Evolutionary conservation across 2,888 invertebrate genomes (phyloP), one percentile per base, ranked within the genome.

Genomic region (Eupithecia centaureata): DNA sequence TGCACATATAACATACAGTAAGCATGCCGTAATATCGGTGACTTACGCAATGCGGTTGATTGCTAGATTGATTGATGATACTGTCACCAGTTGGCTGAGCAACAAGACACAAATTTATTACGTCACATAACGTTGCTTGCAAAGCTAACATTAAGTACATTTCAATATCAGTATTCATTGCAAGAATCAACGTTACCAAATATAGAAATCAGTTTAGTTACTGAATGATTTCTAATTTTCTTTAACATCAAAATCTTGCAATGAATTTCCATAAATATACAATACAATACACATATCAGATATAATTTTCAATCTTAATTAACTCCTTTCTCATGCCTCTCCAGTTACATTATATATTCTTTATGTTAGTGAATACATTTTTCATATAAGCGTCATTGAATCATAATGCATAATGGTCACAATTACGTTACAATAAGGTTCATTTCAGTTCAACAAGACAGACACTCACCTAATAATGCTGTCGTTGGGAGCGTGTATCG

Each of bases 21-120:
- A 88, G 88, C 89, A 88, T 87, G 88, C 88, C 83, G 81, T 83
- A 83, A 79, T 77, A 79, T 80, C 85, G 84, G 87, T 86, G 94
- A 97, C 97, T 97, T 97, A 97, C 97, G 96, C 97, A 94, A 97
- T 97, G 95, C 97, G 95, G 96, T 97, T 97, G 95, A 97, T 95
- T 94, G 97, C 96, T 94, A 97, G 96, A 95, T 97, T 97, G 95
- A 97, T 97, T 94, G 97, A 96, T 90, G 97, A 97, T 94, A 97
- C 96, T 94, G 97, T 97, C 96, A 96, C 97, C 95, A 97, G 96
- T 95, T 97, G 97, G 96, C 97, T 97, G 96, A 95, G 94, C 93
- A 94, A 89, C 86, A 90, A 92, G 88, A 92, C 88, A 92, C 88
- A 92, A 87, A 80, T 84, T 89, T 87, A 90, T 91, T 91, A 90